Evolutionary conservation across 37 sponge, comb jelly and placozoan genomes (phyloP).

Genomic region (Oscarella lobularis): DNA sequence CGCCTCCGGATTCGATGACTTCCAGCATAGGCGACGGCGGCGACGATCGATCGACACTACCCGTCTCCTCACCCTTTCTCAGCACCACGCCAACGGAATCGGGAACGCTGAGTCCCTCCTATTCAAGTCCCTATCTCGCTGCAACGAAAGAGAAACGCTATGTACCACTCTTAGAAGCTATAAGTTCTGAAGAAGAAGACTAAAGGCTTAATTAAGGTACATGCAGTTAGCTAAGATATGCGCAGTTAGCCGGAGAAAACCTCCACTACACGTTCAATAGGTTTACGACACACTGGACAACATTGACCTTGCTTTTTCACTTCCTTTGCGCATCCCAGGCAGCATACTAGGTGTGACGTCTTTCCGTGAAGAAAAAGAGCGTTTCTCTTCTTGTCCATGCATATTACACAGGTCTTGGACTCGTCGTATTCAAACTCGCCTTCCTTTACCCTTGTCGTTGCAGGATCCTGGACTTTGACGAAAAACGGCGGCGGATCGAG

Average conservation of each 20-base stretch:
- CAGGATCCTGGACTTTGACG: neutral
- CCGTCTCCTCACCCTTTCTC: no score
- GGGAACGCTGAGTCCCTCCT: no score
- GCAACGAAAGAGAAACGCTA: no score
- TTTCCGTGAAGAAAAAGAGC: slow-evolving; percentile 3
- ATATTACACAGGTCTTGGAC: neutral
- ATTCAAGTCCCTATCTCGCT: no score
- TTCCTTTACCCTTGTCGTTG: no score
- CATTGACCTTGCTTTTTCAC: neutral
- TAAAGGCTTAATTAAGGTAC: neutral
- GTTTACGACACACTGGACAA: neutral
- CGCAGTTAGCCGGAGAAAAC: neutral
- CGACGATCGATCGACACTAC: no score
- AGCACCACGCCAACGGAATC: no score
- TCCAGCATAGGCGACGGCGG: no score
- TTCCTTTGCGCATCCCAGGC: neutral
- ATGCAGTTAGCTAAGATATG: neutral
- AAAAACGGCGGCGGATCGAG: neutral
- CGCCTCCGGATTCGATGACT: no score
- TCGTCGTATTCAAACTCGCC: neutral
- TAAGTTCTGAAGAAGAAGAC: neutral
- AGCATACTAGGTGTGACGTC: slow-evolving; percentile 3
- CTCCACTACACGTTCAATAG: neutral
- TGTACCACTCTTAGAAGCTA: neutral
- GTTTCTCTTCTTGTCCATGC: neutral